phyloP scores from a whole-genome alignment of 1,140 invertebrate genomes.

The Panagrolaimus sp. region DNA sequence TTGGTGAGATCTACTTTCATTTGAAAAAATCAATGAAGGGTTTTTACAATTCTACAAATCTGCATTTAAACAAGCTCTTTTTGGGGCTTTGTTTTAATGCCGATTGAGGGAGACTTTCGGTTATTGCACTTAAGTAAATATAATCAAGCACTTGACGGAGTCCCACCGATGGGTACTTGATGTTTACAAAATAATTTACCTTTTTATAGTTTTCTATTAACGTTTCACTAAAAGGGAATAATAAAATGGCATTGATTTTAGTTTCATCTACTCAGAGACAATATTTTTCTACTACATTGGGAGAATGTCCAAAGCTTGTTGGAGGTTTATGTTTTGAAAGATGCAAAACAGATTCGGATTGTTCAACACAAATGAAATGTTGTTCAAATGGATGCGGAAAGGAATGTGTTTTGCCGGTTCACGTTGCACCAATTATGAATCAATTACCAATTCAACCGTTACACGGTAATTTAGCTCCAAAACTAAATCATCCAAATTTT shows the following conservation, averaged over 20 bases:
- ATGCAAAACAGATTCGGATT: slow-evolving; percentile 37
- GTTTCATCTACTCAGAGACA: not conserved
- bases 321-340: slow-evolving; percentile 34
- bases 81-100: not conserved
- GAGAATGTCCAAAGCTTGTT: slow-evolving; percentile 36
- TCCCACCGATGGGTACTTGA: no score
- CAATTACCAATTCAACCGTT: slow-evolving; percentile 36
- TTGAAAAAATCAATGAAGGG: not conserved
- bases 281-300: slow-evolving; percentile 12
- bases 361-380: slow-evolving; percentile 33
- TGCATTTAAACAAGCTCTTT: not conserved
- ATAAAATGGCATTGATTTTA: not conserved
- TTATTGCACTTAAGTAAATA: not conserved
- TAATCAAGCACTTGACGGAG: not conserved
- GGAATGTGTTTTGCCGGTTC: slow-evolving; percentile 42
- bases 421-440: slow-evolving; percentile 28
- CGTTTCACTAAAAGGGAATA: no score
- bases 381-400: slow-evolving; percentile 46
- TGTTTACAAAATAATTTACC: no score
- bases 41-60: not conserved
- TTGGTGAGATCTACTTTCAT: slow-evolving; percentile 20
- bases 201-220: no score
- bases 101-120: not conserved
- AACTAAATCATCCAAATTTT: slow-evolving; percentile 16
- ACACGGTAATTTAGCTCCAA: slow-evolving; percentile 6